These are phyloP conservation scores for Amia ocellicauda DNA, from an alignment of 2,113 vertebrate genomes.

Conservation along the genomic window DNA sequence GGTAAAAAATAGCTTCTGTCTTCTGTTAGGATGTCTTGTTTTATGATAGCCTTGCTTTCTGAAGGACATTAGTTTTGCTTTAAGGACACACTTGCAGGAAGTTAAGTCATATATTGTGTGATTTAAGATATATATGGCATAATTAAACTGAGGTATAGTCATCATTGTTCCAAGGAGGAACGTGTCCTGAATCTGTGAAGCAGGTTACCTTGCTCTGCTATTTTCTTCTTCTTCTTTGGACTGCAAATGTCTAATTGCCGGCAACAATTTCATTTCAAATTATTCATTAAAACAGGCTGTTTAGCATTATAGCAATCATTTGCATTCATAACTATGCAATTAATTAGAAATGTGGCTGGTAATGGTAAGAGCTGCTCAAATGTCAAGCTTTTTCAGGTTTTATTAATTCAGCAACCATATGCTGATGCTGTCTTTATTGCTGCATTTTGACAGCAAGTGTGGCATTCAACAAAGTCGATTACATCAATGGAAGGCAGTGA, in stretches of 20 bases:
- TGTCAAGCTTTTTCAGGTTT: constrained; percentile 16
- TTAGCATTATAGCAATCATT: constrained; percentile 63
- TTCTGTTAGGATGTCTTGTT: too few species aligned
- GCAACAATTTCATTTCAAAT: constrained; percentile 75
- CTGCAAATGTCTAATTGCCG: constrained; percentile 78
- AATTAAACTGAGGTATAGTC: constrained; percentile 67
- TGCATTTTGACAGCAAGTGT: background rate
- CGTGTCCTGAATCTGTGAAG: constrained; percentile 68
- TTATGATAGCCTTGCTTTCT: background rate
- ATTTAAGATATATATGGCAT: constrained; percentile 69
- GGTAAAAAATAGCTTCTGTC: background rate
- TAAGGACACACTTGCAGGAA: background rate
- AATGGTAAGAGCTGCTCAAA: constrained; percentile 11
- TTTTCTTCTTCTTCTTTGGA: constrained; percentile 61
- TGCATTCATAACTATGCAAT: constrained; percentile 67
- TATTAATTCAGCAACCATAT: constrained; percentile 22
- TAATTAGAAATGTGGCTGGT: constrained; percentile 56
- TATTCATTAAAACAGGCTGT: constrained; percentile 67
- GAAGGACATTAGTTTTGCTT: constrained; percentile 50
- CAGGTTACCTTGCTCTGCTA: constrained; percentile 54
- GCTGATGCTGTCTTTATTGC: constrained; percentile 6
- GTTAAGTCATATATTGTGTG: constrained; percentile 38
- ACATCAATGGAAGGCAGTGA: too few species aligned
- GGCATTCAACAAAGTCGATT: background rate
- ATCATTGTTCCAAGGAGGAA: constrained; percentile 74